Conservation (phyloP, 64 coral and sea anemone species). For the Stichodactyla helianthus region DNA sequence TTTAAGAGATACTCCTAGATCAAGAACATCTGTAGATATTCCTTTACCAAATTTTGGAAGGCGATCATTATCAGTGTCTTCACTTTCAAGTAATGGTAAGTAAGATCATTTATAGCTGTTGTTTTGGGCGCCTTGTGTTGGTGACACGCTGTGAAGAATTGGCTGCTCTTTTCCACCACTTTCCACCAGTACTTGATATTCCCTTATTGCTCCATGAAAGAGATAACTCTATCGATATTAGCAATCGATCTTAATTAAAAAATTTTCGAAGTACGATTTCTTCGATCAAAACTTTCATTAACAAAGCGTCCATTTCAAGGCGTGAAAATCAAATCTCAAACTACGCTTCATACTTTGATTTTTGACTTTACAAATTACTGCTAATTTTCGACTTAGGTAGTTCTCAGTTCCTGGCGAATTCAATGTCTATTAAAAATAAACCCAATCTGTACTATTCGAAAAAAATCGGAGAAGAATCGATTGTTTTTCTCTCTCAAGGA, state of each 20-base stretch:
- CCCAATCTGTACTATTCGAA: neutral
- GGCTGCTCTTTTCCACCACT: neutral
- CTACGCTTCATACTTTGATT: neutral
- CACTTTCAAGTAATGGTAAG: constrained; percentile 53
- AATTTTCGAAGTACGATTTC: neutral
- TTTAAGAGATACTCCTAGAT: constrained; percentile 47
- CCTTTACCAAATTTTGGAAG: constrained; percentile 30
- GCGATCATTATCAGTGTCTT: constrained; percentile 39
- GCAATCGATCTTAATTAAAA: neutral
- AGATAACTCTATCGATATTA: neutral
- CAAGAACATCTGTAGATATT: constrained; percentile 19
- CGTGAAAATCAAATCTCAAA: neutral
- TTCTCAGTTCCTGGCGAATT: neutral
- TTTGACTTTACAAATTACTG: neutral
- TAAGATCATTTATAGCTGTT: neutral
- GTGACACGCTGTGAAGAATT: too few relatives aligned
- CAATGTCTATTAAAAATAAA: neutral
- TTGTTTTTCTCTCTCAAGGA: neutral
- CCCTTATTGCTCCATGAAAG: neutral
- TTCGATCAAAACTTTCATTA: neutral
- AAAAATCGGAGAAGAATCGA: neutral
- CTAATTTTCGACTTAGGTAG: neutral
- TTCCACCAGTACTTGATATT: neutral
- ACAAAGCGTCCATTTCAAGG: neutral
- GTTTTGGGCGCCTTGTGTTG: neutral